These are phyloP conservation scores for Mesitornis unicolor DNA, from an alignment of 2,113 vertebrate genomes.

Conservation along the genomic window DNA sequence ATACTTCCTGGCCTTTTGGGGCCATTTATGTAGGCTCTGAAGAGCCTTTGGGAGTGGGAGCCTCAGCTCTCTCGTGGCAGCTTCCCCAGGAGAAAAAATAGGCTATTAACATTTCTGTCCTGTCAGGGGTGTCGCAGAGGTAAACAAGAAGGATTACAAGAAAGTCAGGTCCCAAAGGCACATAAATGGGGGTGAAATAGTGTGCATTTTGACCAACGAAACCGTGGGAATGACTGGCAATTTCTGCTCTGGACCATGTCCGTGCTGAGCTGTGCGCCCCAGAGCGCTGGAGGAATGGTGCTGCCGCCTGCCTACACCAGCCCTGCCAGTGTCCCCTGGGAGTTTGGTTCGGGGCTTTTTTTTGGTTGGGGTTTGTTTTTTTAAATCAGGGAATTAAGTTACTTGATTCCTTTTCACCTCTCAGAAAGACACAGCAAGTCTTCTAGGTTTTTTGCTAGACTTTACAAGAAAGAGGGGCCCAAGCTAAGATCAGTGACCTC, in stretches of 20 bases:
- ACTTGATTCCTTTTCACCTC: background rate
- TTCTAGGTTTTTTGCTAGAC: background rate
- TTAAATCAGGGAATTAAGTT: background rate
- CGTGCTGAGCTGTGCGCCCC: background rate
- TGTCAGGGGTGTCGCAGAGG: background rate
- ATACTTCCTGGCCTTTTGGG: background rate
- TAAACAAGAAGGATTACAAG: background rate
- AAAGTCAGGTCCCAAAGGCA: background rate
- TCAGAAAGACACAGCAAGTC: background rate
- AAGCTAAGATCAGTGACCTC: background rate
- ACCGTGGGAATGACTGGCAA: background rate
- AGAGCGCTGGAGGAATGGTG: background rate
- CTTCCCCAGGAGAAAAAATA: background rate
- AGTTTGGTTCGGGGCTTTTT: no score
- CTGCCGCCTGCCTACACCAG: fast-evolving
- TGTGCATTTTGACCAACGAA: background rate
- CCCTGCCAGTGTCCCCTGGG: background rate
- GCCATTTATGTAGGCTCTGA: background rate
- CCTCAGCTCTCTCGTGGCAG: background rate
- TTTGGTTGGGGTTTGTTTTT: no score
- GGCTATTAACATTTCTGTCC: background rate
- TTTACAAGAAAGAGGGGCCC: background rate
- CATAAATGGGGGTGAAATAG: background rate
- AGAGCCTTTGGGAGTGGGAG: background rate
- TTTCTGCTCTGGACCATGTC: background rate